These are phyloP conservation scores for Andrena chrysosceles DNA, from an alignment of 2,888 invertebrate species.

Conservation along the genomic window DNA sequence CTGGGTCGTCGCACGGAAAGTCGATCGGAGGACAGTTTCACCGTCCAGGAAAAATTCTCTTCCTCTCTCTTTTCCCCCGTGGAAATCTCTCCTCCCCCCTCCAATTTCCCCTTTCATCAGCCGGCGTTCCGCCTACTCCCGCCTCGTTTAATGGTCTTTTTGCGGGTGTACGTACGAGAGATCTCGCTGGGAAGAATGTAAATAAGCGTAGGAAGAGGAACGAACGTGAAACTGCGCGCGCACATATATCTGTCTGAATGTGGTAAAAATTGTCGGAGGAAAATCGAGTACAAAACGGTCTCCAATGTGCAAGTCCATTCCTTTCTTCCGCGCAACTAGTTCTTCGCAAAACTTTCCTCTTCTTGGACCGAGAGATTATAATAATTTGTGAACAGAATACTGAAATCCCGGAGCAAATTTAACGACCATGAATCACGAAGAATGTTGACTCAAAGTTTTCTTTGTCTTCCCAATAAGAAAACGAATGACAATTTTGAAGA, in stretches of 20 bases:
- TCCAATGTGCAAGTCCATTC: background rate
- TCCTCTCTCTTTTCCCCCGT: slow-evolving; percentile 31
- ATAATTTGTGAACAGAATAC: too few relatives aligned
- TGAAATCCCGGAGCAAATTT: too few relatives aligned
- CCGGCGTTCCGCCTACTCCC: slow-evolving; percentile 38
- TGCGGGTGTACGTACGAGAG: slow-evolving; percentile 4
- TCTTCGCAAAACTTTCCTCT: too few relatives aligned
- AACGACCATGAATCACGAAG: too few relatives aligned
- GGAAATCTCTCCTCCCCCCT: slow-evolving; percentile 19
- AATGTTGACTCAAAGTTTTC: too few relatives aligned
- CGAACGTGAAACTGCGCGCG: background rate
- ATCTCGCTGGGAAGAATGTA: slow-evolving; percentile 27
- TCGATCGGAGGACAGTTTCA: slow-evolving; percentile 70
- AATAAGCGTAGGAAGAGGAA: slow-evolving; percentile 25
- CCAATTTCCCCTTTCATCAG: slow-evolving; percentile 60
- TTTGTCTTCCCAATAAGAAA: too few relatives aligned
- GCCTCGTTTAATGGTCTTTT: slow-evolving; percentile 38
- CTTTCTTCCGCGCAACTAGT: too few relatives aligned
- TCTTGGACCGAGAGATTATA: too few relatives aligned
- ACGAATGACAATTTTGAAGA: too few relatives aligned
- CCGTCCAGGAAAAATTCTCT: slow-evolving; percentile 65
- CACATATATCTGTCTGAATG: background rate
- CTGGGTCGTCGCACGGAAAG: slow-evolving; percentile 70
- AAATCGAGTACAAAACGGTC: background rate
- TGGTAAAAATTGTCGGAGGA: background rate